Evolutionary conservation across 1,140 invertebrate species (phyloP).

Genomic region (Drosophila prosaltans): DNA sequence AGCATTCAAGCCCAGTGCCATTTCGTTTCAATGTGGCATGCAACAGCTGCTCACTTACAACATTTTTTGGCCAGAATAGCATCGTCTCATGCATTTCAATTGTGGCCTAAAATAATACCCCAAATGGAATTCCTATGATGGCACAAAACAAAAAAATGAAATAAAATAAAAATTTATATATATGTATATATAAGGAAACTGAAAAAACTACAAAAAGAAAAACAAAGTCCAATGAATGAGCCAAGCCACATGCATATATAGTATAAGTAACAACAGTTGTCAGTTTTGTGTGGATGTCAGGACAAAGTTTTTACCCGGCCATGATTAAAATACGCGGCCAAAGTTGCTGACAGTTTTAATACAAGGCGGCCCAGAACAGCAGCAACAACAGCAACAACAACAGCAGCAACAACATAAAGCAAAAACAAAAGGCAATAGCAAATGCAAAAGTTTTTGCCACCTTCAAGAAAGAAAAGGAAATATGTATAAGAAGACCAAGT

Average conservation of each 20-base stretch:
- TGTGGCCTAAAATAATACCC: constrained; percentile 46
- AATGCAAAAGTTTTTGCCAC: constrained; percentile 39
- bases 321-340: constrained; percentile 64
- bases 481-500: constrained; percentile 42
- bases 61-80: constrained; percentile 36
- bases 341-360: constrained; percentile 74
- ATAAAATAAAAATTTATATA: constrained; percentile 21
- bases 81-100: constrained; percentile 64
- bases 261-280: constrained; percentile 19
- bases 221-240: constrained; percentile 14
- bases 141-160: constrained; percentile 24
- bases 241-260: constrained; percentile 28
- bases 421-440: constrained; percentile 5
- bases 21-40: constrained; percentile 67
- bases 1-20: constrained; percentile 3
- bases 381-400: background rate
- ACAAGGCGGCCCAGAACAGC: constrained; percentile 21
- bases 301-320: constrained; percentile 45
- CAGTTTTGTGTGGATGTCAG: constrained; percentile 16
- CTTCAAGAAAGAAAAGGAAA: constrained; percentile 17
- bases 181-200: constrained; percentile 1
- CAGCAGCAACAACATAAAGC: background rate
- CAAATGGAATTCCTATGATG: constrained; percentile 7
- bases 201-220: background rate
- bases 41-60: constrained; percentile 72